Evolutionary conservation across 2,797 vertebrate genomes (phyloP), one percentile per base, ranked within the genome.

Genomic region (Luscinia luscinia): DNA sequence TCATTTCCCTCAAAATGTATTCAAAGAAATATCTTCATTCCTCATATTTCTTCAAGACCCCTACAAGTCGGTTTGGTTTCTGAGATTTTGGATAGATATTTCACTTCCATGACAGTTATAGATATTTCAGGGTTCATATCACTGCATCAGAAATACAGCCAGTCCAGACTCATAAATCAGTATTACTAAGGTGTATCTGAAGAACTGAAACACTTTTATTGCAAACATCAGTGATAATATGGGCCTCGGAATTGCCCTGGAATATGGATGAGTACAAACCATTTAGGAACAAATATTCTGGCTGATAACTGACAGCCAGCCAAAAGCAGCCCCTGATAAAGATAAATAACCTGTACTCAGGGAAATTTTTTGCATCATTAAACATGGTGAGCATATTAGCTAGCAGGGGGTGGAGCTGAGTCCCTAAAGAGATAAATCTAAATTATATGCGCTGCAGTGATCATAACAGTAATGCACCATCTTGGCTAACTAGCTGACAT

Each of bases 281-380:
- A 97, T 98, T 98, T 97, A 97, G 96, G 95, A 98, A 95, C 96
- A 97, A 97, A 98, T 98, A 97, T 97, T 96, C 94, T 96, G 92
- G 94, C 97, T 97, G 96, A 97, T 97, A 98, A 98, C 97, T 98
- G 98, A 98, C 98, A 98, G 97, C 91, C 94, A 97, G 97, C 97
- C 97, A 97, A 97, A 98, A 48, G 95, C 97, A 98, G 94, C 93
- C 94, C 72, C 95, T 98, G 98, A 99, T 99, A 98, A 98, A 98
- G 98, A 99, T 98, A 98, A 98, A 98, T 98, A 98, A 98, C 98
- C 98, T 98, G 97, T 98, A 98, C 98, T 98, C 98, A 98, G 97
- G 97, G 98, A 98, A 97, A 99, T 99, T 98, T 98, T 98, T 98
- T 98, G 98, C 98, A 98, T 98, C 98, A 99, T 99, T 99, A 99